Base-by-base conservation (phyloP, 2,888 invertebrate genomes). In the Pachliopta kotzebuea region DNA sequence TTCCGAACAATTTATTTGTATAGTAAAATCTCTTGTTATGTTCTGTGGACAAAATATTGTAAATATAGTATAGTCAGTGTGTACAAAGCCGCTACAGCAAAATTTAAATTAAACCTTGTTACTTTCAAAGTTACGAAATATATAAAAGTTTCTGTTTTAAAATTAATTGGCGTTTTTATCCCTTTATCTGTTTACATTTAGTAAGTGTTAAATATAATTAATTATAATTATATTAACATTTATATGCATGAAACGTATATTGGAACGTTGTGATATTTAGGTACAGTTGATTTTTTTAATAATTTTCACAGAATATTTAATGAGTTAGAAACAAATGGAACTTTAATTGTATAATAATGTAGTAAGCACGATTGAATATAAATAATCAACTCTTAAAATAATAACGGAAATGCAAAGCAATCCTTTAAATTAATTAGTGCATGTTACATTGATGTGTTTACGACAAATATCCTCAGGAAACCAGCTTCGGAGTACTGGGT, bases 381-480 rank as follows among this genome's bases (percentile, higher is more conserved):
- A 50, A 50, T 21, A 20, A 4, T 11, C 8, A 20, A 21, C 11
- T 52, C 0, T 23, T 37, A 60, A 49, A n/a, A 55, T 56, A 62
- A 31, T 45, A 56, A 26, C 56, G 58, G 29, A 63, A 58, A 53
- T 31, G 29, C 26, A 26, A 58, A 63, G 45, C 31, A 50, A 37
- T n/a, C 17, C 23, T 45, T 23, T 31, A 21, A 37, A 64, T 45
- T 60, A 64, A 45, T 58, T 42, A 54, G n/a, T 24, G 17, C 45
- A 55, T 60, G 60, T 53, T 61, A 49, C 57, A 57, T 55, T 55
- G 58, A 31, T 55, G 18, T 66, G 58, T 62, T 62, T 59, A 56
- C 14, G 21, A 24, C 49, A 62, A 65, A 59, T 59, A 62, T 55
- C 31, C 62, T 49, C 24, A 57, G 54, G 62, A 66, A 62, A 66